Conservation (phyloP, 2,888 invertebrate species). For the Hirtodrosophila trivittata region DNA sequence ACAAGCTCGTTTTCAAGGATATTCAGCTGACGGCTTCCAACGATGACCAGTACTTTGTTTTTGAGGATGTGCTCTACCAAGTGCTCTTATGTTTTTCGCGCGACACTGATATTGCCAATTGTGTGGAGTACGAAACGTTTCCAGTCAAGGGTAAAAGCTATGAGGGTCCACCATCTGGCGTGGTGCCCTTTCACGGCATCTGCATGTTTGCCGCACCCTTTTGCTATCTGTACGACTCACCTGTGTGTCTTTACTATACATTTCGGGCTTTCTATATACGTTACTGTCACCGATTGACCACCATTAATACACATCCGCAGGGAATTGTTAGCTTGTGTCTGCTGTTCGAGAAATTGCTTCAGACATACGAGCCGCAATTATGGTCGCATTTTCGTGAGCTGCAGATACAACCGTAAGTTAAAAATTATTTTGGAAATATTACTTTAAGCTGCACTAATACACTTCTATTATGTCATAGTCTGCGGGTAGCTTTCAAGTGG, state of each 20-base stretch:
- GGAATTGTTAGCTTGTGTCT: constrained; percentile 95
- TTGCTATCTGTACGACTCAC: constrained; percentile 96
- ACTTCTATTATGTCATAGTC: constrained; percentile 84
- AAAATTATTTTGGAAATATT: not conserved
- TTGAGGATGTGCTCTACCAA: constrained; percentile 97
- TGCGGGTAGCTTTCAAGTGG: constrained; percentile 97
- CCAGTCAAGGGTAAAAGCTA: constrained; percentile 82
- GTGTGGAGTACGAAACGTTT: constrained; percentile 86
- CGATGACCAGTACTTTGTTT: constrained; percentile 98
- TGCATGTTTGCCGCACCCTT: constrained; percentile 99
- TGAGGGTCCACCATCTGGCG: constrained; percentile 92
- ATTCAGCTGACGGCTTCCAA: constrained; percentile 97
- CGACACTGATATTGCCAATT: constrained; percentile 91
- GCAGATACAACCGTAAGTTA: constrained; percentile 94
- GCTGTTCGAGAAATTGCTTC: constrained; percentile 94
- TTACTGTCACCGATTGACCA: constrained; percentile 96
- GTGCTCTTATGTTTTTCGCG: constrained; percentile 96
- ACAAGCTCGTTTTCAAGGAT: constrained; percentile 97
- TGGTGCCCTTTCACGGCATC: constrained; percentile 98
- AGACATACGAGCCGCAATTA: constrained; percentile 94
- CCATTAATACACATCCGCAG: constrained; percentile 95
- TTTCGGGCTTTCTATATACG: constrained; percentile 95
- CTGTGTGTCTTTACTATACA: constrained; percentile 93
- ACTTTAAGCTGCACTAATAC: not conserved
- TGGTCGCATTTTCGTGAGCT: constrained; percentile 96